Conservation (phyloP, 2,113 vertebrate species). For the Coryphaenoides rupestris region DNA sequence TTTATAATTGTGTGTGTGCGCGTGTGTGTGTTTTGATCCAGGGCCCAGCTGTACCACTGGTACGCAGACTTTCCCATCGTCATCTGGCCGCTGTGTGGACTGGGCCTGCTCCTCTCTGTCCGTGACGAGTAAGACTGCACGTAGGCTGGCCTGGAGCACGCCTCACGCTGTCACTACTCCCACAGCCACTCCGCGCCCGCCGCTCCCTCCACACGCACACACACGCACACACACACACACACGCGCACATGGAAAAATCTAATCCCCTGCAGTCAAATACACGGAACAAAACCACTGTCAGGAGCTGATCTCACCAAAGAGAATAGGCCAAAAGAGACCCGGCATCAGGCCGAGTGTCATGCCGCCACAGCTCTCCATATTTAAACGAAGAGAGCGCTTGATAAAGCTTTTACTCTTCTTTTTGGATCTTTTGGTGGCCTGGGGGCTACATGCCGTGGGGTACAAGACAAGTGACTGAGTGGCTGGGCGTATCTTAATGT, state of each 20-base stretch:
- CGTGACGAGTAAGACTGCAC: slow-evolving; percentile 60
- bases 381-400: slow-evolving; percentile 42
- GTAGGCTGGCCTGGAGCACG: background rate
- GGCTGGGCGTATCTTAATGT: slow-evolving; percentile 34
- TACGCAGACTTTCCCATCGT: slow-evolving; percentile 65
- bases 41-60: slow-evolving; percentile 74
- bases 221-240: too few relatives aligned
- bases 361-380: slow-evolving; percentile 46
- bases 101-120: slow-evolving; percentile 54
- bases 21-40: slow-evolving; percentile 38
- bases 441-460: slow-evolving; percentile 37
- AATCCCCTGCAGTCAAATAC: slow-evolving; percentile 58
- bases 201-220: too few relatives aligned
- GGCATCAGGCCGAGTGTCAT: slow-evolving; percentile 53
- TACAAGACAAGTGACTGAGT: slow-evolving; percentile 28
- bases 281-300: slow-evolving; percentile 62
- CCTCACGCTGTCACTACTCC: slow-evolving; percentile 46
- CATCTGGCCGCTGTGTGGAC: slow-evolving; percentile 58
- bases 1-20: background rate
- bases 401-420: slow-evolving; percentile 34
- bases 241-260: slow-evolving; percentile 37
- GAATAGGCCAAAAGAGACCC: slow-evolving; percentile 45
- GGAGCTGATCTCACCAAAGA: slow-evolving; percentile 49
- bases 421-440: background rate
- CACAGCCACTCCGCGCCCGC: slow-evolving; percentile 43